Evolutionary conservation across 2,113 vertebrate species (phyloP).

Genomic region (Myrmecophaga tridactyla): DNA sequence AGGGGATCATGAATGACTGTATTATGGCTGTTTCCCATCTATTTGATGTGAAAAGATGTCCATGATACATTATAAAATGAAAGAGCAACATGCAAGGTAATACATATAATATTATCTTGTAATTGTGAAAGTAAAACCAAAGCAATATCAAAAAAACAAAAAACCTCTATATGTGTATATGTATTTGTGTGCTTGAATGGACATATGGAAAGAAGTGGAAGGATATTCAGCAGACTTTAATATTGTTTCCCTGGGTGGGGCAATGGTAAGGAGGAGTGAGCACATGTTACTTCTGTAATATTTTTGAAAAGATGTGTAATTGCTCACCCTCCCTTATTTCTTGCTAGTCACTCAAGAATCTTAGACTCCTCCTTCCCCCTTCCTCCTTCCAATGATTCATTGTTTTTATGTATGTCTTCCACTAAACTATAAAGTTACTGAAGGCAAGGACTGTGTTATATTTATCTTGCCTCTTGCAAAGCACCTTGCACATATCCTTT

Average conservation of each 20-base stretch:
- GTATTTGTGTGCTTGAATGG: background rate
- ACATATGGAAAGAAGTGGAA: background rate
- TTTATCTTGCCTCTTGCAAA: background rate
- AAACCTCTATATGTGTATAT: too few relatives aligned
- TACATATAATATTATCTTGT: background rate
- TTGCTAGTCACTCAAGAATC: background rate
- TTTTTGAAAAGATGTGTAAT: background rate
- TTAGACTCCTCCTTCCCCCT: background rate
- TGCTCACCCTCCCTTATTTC: background rate
- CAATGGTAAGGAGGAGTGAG: background rate
- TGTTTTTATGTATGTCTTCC: background rate
- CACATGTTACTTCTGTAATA: background rate
- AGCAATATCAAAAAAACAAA: background rate
- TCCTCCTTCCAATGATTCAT: constrained; percentile 22
- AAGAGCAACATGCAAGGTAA: constrained; percentile 28
- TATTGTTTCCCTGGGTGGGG: background rate
- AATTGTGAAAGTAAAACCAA: background rate
- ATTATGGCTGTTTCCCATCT: background rate
- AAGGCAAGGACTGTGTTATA: background rate
- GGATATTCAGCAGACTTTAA: background rate
- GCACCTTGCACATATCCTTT: background rate
- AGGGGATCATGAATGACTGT: background rate
- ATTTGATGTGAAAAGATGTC: background rate
- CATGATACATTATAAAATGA: background rate
- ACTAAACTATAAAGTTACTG: background rate